Base-by-base conservation (phyloP, 2,888 invertebrate species). In the Brachypalpus laphriformis region DNA sequence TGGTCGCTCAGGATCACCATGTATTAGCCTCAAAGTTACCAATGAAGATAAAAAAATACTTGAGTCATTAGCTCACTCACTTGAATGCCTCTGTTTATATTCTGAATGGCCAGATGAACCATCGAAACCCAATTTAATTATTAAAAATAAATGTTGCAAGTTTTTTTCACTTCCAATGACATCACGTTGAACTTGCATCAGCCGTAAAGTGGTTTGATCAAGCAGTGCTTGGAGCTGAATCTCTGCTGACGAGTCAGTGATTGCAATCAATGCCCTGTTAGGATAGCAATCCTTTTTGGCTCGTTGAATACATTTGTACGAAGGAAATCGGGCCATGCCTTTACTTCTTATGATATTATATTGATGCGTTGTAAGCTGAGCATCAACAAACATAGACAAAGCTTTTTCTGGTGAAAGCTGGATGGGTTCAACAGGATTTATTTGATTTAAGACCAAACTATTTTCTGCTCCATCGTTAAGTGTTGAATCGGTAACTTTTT, bases 311-410 rank as follows among this genome's bases (percentile, higher is more conserved):
- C 5, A 6, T 57, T 57, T 57, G 40, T 40, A 40, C 4, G 57
- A 57, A 11, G 40, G 37, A 57, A 57, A 57, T 57, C 37, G 37
- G 7, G 34, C n/a, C 37, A 37, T 57, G n/a, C 18, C 20, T 37
- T 37, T 57, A 37, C 34, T 57, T 8, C 22, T 20, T n/a, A 57
- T 57, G 3, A 37, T 57, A 37, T 37, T 37, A 9, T 57, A 20
- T 59, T 59, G 40, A 11, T 22, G 40, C n/a, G 20, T 40, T 59
- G 40, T 59, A 59, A 59, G 25, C 8, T 59, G 22, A 3, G 40
- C 40, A 59, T 59, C 59, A 8, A 22, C 40, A 59, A 59, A 40
- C 59, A 57, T 59, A 11, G 40, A 40, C 5, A 59, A 59, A 6
- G 59, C 59, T 59, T 40, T 40, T 40, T 57, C 57, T 3, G 22